A percentile compares a stretch with the other conserved stretches of the same genome.
Evolutionary conservation across 2,797 vertebrate species (phyloP).

Genomic region (Sparus aurata): DNA sequence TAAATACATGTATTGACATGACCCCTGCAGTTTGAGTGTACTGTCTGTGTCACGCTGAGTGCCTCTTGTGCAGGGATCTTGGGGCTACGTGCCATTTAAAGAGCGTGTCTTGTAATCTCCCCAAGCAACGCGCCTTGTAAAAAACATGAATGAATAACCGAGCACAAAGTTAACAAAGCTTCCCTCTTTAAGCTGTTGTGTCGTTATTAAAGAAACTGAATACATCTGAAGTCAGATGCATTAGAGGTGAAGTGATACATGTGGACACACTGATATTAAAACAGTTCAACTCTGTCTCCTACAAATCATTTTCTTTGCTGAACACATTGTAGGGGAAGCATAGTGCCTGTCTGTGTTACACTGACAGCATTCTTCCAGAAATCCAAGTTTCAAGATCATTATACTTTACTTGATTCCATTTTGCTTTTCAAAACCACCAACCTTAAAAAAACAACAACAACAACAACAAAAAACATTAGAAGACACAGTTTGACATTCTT

Average conservation of each 20-base stretch:
- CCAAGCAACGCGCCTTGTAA: constrained; percentile 5
- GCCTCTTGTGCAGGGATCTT: constrained; percentile 39
- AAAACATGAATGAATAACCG: constrained; percentile 48
- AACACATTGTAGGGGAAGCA: background rate
- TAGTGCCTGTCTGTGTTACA: background rate
- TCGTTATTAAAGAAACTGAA: constrained; percentile 9
- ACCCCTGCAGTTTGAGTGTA: constrained; percentile 37
- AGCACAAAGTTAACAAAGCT: constrained; percentile 21
- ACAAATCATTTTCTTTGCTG: background rate
- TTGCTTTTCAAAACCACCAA: background rate
- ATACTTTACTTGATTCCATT: background rate
- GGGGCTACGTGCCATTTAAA: constrained; percentile 42
- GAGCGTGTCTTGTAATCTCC: constrained; percentile 29
- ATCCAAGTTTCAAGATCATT: constrained; percentile 10
- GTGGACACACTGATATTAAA: background rate
- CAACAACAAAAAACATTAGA: background rate
- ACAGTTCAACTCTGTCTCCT: background rate
- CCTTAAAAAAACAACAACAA: background rate
- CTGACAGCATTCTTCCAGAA: constrained; percentile 17
- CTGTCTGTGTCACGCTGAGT: constrained; percentile 8
- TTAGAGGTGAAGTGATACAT: constrained; percentile 13
- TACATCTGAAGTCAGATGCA: background rate
- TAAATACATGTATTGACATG: constrained; percentile 37
- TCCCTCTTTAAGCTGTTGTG: constrained; percentile 7
- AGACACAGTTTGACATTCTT: background rate